These are phyloP conservation scores for Dusona sp. DNA, from an alignment of 2,888 invertebrate species.

Conservation along the genomic window DNA sequence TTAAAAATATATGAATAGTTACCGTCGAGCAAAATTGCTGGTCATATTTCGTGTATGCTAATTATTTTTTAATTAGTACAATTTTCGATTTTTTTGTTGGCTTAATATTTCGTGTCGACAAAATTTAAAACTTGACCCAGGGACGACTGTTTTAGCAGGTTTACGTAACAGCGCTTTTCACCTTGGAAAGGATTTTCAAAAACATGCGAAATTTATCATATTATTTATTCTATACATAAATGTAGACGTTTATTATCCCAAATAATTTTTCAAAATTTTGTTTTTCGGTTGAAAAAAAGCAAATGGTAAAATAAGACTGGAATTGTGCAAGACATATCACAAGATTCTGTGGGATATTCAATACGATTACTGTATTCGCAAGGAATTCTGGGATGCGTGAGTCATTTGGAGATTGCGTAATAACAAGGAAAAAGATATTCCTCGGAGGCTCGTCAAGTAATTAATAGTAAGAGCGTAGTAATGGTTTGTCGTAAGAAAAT, in stretches of 20 bases:
- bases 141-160: no score
- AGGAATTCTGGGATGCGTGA: not conserved
- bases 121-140: not conserved
- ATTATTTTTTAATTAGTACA: not conserved
- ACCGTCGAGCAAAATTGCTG: not conserved
- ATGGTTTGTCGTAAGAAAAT: constrained; percentile 1
- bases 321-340: not conserved
- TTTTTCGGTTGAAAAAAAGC: not conserved
- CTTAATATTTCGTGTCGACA: not conserved
- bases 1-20: not conserved
- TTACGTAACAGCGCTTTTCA: not conserved
- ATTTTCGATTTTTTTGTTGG: not conserved
- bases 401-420: not conserved
- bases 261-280: not conserved
- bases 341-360: not conserved
- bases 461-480: not conserved
- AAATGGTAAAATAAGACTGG: not conserved
- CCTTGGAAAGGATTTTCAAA: not conserved
- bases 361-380: not conserved
- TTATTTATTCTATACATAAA: not conserved
- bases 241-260: not conserved
- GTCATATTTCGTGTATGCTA: not conserved
- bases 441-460: constrained; percentile 13
- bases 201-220: not conserved
- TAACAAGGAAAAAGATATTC: not conserved